Evolutionary conservation across 2,888 invertebrate species (phyloP), one percentile per base, ranked within the genome.

Genomic region (Microchrysa polita): DNA sequence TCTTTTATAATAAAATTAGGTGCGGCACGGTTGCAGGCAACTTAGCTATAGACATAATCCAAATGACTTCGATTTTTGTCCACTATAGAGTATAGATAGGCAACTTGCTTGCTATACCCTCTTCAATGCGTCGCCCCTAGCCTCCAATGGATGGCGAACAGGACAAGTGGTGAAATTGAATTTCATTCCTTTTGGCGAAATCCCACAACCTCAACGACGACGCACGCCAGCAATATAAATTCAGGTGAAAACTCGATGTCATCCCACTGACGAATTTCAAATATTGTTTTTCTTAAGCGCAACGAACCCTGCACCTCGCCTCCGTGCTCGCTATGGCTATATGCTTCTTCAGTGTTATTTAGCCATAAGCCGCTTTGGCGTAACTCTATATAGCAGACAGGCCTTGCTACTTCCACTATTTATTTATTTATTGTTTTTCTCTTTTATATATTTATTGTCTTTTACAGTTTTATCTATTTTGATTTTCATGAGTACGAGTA

Each of bases 1-100:
- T 81, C 79, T 78, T 80, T 80, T 79, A 80, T 79, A 82, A 81
- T 81, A 79, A 78, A 79, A 82, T 81, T 82, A 81, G 82, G 83
- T 83, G 57, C 69, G 82, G 83, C 82, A 42, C 20, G 55, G 42
- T 69, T 34, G 18, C 42, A 69, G 42, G 55, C 69, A 55, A n/a
- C 69, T 57, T 22, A 69, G 40, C 22, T 57, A 16, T 27, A 69
- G 44, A 69, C 40, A 55, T 67, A 52, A 69, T 55, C 57, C 65
- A 65, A 16, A 48, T 57, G 34, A 16, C 57, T 69, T 34, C 69
- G 57, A 57, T 69, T 55, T 27, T 63, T 40, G 7, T 16, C 16
- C 27, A 34, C 27, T 34, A 34, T n/a, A n/a, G n/a, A n/a, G n/a
- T n/a, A n/a, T n/a, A n/a, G n/a, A n/a, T n/a, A n/a, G n/a, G n/a